phyloP scores from a whole-genome alignment of 2,888 invertebrate species.

The Rotaria magnacalcarata region DNA sequence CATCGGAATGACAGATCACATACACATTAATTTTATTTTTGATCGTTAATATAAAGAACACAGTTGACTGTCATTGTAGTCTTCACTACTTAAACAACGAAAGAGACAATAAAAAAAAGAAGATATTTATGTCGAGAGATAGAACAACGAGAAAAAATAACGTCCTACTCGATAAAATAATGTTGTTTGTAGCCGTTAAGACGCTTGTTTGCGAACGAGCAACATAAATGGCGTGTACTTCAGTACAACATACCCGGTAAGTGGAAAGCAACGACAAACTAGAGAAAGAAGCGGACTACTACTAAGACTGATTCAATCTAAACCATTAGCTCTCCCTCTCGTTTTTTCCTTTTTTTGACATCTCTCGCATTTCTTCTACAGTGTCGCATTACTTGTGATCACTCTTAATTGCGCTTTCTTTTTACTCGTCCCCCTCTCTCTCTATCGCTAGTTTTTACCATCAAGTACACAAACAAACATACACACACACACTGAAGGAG shows the following conservation, averaged over 20 bases:
- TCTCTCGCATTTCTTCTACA: not conserved
- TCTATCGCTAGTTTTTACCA: not conserved
- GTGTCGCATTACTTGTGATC: not conserved
- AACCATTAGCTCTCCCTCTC: not conserved
- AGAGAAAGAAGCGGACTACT: not conserved
- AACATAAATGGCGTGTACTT: not conserved
- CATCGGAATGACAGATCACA: not conserved
- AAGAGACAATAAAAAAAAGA: not conserved
- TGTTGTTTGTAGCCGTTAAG: not conserved
- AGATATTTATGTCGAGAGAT: not conserved
- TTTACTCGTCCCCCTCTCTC: not conserved
- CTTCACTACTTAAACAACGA: not conserved
- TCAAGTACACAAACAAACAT: not conserved
- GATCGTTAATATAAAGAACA: not conserved
- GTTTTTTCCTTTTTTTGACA: not conserved
- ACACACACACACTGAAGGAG: not conserved
- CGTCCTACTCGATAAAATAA: not conserved
- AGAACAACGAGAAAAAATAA: not conserved
- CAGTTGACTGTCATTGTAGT: not conserved
- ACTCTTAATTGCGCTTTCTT: not conserved
- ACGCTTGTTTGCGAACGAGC: not conserved
- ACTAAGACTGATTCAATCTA: not conserved
- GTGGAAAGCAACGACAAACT: not conserved
- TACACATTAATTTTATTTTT: not conserved
- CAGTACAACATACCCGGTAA: not conserved